Conservation (phyloP, 2,888 invertebrate genomes). For the Lepidochrysops patricia region DNA sequence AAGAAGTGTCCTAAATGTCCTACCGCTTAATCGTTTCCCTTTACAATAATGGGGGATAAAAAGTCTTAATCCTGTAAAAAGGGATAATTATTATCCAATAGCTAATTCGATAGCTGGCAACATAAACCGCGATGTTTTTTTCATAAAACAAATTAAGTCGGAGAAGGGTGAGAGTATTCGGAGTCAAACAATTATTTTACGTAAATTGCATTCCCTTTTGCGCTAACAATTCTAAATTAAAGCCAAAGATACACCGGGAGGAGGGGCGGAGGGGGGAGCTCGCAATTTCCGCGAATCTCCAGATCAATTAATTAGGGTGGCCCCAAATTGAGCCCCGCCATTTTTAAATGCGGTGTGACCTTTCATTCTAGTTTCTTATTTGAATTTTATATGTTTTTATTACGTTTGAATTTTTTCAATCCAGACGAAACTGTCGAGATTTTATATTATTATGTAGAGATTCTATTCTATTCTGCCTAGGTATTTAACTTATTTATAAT, state of each 20-base stretch:
- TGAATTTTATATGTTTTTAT: neutral
- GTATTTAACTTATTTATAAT: no score
- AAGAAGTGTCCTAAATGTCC: neutral
- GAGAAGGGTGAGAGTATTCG: constrained; percentile 44
- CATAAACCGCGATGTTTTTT: constrained; percentile 16
- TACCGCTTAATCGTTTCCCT: neutral
- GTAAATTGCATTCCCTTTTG: constrained; percentile 70
- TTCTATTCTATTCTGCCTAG: no score
- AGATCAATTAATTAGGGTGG: constrained; percentile 69
- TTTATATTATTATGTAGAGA: no score
- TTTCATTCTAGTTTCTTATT: constrained; percentile 15
- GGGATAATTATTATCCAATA: constrained; percentile 9
- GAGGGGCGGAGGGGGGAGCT: constrained; percentile 28
- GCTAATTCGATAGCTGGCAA: constrained; percentile 3
- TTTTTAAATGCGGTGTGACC: constrained; percentile 35
- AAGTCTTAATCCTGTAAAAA: neutral
- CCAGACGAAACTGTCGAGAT: no score
- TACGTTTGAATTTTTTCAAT: no score
- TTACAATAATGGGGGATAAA: neutral
- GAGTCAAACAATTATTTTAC: constrained; percentile 72
- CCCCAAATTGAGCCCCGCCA: constrained; percentile 55
- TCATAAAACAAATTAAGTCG: constrained; percentile 49
- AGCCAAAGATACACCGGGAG: constrained; percentile 60
- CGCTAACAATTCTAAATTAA: constrained; percentile 72
- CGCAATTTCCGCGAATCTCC: constrained; percentile 63